These are phyloP conservation scores for Folsomia candida DNA, from an alignment of 2,888 invertebrate genomes.

Conservation along the genomic window DNA sequence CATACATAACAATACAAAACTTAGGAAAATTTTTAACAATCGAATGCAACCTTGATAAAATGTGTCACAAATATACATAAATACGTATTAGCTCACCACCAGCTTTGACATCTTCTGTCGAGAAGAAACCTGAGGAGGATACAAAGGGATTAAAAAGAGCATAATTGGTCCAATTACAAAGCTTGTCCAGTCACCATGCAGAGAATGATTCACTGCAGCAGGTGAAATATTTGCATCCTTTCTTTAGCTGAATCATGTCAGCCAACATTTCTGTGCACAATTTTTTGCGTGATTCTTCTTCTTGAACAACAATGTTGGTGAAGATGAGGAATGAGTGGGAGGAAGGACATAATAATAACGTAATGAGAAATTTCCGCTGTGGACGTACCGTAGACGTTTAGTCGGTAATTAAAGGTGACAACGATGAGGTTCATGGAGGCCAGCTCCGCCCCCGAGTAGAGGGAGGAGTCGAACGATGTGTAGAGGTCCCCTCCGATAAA, in stretches of 20 bases:
- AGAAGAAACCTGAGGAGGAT: slow-evolving; percentile 59
- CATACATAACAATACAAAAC: too few relatives aligned
- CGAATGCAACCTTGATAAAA: slow-evolving; percentile 48
- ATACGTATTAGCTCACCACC: slow-evolving; percentile 54
- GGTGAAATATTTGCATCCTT: too few relatives aligned
- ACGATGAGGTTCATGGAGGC: slow-evolving; percentile 70
- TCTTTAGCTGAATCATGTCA: too few relatives aligned
- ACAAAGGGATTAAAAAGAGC: background rate
- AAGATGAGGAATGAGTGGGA: background rate
- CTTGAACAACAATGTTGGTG: too few relatives aligned
- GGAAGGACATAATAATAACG: background rate
- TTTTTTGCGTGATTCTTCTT: too few relatives aligned
- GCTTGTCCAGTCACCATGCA: too few relatives aligned
- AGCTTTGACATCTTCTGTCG: slow-evolving; percentile 55
- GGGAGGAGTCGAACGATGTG: slow-evolving; percentile 52
- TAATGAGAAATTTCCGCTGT: background rate
- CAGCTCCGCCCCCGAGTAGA: slow-evolving; percentile 66
- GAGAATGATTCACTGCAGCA: too few relatives aligned
- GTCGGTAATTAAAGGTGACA: slow-evolving; percentile 68
- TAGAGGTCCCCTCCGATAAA: slow-evolving; percentile 68
- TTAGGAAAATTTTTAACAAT: too few relatives aligned
- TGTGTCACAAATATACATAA: slow-evolving; percentile 54
- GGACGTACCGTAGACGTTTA: slow-evolving; percentile 63
- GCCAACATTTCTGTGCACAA: too few relatives aligned
- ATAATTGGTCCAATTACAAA: too few relatives aligned